A percentile compares a stretch with the other conserved stretches of the same genome.
These are phyloP conservation scores for Palythoa grandis DNA, from an alignment of 92 coral and sea anemone species.

Conservation along the genomic window DNA sequence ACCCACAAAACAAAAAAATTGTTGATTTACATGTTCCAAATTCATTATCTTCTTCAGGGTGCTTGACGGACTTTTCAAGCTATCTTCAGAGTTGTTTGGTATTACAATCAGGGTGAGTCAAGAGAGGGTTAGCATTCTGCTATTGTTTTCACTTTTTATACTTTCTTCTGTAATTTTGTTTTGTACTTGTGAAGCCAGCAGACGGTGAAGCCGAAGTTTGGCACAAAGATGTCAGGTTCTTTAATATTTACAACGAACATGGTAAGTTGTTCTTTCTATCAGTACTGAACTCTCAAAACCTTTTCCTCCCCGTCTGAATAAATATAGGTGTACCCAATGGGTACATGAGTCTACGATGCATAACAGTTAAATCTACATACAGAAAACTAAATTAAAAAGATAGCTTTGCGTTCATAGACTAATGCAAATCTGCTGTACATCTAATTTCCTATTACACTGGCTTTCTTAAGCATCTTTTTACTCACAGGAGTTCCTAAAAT, in stretches of 20 bases:
- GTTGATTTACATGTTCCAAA: not conserved
- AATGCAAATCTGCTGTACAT: too few species aligned
- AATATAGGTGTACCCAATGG: too few species aligned
- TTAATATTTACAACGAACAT: slow-evolving; percentile 63
- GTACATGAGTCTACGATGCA: too few species aligned
- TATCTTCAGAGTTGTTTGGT: slow-evolving; percentile 71
- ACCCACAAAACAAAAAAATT: not conserved
- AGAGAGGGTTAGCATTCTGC: not conserved
- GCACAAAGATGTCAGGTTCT: slow-evolving; percentile 83
- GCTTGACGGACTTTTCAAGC: slow-evolving; percentile 82
- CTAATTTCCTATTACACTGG: too few species aligned
- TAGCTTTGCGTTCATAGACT: too few species aligned
- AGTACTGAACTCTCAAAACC: too few species aligned
- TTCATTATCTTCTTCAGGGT: slow-evolving; percentile 56
- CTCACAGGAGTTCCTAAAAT: too few species aligned
- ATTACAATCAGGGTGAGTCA: slow-evolving; percentile 63
- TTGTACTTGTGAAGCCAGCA: slow-evolving; percentile 53
- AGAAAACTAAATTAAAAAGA: too few species aligned
- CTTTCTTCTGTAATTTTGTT: not conserved
- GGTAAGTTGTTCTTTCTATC: slow-evolving; percentile 49
- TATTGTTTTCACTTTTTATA: not conserved
- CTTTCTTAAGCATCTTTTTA: too few species aligned
- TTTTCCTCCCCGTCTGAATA: too few species aligned
- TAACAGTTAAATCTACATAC: too few species aligned
- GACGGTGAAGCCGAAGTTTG: slow-evolving; percentile 79